Evolutionary conservation across 2,113 vertebrate species (phyloP).

Genomic region (Nerophis ophidion): DNA sequence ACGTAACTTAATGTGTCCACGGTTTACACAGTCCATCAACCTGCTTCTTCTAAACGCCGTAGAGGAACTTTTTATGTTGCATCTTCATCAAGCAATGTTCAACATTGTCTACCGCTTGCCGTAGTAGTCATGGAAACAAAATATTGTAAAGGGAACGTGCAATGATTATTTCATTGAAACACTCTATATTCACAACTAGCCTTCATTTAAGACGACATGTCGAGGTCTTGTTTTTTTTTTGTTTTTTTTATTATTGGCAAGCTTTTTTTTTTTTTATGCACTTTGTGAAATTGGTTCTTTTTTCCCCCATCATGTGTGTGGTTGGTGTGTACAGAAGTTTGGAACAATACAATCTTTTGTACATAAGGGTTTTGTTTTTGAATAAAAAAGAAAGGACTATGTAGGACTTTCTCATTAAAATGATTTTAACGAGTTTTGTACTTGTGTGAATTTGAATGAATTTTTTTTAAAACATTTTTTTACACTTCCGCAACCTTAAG

Average conservation of each 20-base stretch:
- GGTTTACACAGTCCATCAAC: too few species aligned
- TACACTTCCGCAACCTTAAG: too few species aligned
- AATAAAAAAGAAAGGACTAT: slow-evolving; percentile 35
- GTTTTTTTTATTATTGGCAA: neutral
- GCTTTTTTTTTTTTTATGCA: neutral
- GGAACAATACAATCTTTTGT: slow-evolving; percentile 46
- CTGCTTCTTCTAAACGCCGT: too few species aligned
- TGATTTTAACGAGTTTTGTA: slow-evolving; percentile 20
- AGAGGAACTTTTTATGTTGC: too few species aligned
- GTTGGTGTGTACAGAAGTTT: slow-evolving; percentile 19
- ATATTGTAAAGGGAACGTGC: neutral
- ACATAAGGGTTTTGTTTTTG: slow-evolving; percentile 54
- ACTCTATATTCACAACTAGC: too few species aligned
- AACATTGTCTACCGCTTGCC: neutral
- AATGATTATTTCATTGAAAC: neutral
- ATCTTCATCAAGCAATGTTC: too few species aligned
- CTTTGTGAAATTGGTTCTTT: slow-evolving; percentile 37
- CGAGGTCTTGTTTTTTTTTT: neutral
- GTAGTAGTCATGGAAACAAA: neutral
- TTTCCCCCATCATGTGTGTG: slow-evolving; percentile 19
- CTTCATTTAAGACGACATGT: neutral
- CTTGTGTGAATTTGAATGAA: neutral
- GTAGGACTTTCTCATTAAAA: slow-evolving; percentile 51
- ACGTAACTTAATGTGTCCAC: too few species aligned
- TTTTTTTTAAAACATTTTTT: too few species aligned